Evolutionary conservation across 2,888 invertebrate genomes (phyloP).

Genomic region (Hydrotaea cyrtoneurina): DNA sequence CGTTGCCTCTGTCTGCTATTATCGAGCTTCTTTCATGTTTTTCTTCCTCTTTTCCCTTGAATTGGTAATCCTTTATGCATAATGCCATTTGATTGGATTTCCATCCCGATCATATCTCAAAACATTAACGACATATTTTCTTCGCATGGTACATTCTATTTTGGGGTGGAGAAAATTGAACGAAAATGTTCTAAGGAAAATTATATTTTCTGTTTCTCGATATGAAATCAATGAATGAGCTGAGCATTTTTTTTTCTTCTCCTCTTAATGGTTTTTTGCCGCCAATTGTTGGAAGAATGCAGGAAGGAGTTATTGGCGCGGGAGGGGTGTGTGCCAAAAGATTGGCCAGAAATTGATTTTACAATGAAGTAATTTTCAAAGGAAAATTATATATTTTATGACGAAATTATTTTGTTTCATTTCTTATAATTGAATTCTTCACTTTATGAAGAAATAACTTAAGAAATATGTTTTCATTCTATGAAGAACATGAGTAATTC

Average conservation of each 20-base stretch:
- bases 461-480: too few species aligned
- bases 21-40: constrained; percentile 11
- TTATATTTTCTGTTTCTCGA: background rate
- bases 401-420: too few species aligned
- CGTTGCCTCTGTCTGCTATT: constrained; percentile 1
- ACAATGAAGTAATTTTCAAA: too few species aligned
- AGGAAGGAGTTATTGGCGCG: background rate
- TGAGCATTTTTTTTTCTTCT: background rate
- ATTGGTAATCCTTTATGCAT: constrained; percentile 56
- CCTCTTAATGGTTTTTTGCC: background rate
- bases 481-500: too few species aligned
- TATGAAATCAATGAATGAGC: background rate
- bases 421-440: too few species aligned
- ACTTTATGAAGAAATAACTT: too few species aligned
- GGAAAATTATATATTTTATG: too few species aligned
- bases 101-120: constrained; percentile 55
- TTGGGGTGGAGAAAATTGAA: background rate
- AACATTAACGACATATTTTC: constrained; percentile 51
- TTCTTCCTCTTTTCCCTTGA: constrained; percentile 29
- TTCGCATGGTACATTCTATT: background rate
- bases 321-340: too few species aligned
- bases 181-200: background rate
- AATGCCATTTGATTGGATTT: constrained; percentile 59
- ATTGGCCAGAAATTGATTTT: background rate
- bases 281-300: background rate